A percentile compares a stretch with the other conserved stretches of the same genome.
Conservation (phyloP, 2,113 vertebrate species). For the Noturus placidus region DNA sequence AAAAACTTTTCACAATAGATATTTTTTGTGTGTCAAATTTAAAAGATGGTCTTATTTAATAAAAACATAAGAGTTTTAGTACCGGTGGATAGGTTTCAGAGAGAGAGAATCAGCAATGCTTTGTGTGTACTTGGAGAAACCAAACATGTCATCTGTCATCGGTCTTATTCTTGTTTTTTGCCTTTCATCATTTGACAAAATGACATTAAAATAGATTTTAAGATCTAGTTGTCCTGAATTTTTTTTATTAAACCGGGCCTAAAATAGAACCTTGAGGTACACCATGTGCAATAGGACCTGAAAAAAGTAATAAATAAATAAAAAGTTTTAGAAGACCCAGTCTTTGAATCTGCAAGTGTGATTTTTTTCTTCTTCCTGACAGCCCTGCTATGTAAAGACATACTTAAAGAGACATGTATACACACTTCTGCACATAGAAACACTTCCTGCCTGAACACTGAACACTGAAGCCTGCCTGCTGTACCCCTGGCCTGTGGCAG, state of each 20-base stretch:
- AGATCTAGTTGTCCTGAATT: neutral
- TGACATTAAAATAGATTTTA: neutral
- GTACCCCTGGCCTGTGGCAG: neutral
- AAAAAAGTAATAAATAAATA: neutral
- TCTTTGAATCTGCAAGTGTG: neutral
- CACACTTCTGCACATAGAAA: neutral
- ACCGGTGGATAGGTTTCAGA: neutral
- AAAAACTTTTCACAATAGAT: too few species aligned
- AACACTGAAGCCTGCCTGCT: neutral
- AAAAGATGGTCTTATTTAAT: neutral
- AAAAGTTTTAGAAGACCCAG: neutral
- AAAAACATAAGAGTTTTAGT: neutral
- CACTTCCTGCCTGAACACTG: neutral
- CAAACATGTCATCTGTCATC: neutral
- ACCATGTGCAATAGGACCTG: neutral
- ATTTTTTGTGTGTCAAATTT: neutral
- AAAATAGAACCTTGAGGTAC: constrained; percentile 2
- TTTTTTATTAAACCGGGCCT: neutral
- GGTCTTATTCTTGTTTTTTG: neutral
- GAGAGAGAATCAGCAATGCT: neutral
- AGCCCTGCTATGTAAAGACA: neutral
- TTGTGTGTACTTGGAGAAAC: neutral
- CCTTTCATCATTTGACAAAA: neutral
- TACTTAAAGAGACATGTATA: neutral
- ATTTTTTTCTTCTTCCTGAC: neutral